Evolutionary conservation across 2,888 invertebrate species (phyloP).

Genomic region (Eilema depressum): DNA sequence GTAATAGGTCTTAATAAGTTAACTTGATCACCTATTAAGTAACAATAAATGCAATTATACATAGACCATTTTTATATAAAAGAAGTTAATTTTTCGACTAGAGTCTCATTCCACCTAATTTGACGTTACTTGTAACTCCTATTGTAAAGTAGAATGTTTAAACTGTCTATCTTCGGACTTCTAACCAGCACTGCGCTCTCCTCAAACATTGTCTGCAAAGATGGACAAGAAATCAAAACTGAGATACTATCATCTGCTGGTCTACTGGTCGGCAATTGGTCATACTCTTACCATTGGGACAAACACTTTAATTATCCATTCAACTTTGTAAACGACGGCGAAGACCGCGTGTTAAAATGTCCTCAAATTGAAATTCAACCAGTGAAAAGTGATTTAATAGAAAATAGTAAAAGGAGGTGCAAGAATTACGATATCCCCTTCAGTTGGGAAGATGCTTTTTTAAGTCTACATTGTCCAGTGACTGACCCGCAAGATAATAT

Average conservation of each 20-base stretch:
- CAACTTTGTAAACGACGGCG: background rate
- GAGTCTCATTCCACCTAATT: background rate
- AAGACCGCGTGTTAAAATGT: constrained; percentile 17
- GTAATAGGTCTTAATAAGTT: background rate
- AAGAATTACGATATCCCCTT: constrained; percentile 12
- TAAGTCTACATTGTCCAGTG: constrained; percentile 25
- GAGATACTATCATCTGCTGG: constrained; percentile 16
- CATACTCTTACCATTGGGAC: constrained; percentile 43
- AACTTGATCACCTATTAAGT: background rate
- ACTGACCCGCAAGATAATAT: constrained; percentile 23
- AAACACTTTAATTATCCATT: constrained; percentile 18
- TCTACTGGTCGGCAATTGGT: constrained; percentile 40
- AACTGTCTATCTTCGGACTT: constrained; percentile 18
- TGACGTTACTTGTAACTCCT: background rate
- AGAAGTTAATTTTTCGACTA: background rate
- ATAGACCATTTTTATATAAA: background rate
- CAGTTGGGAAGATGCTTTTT: constrained; percentile 35
- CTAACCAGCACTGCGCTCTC: constrained; percentile 20
- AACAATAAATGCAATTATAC: background rate
- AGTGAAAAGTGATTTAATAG: constrained; percentile 16
- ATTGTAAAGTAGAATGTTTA: constrained; percentile 21
- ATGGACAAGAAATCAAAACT: constrained; percentile 32
- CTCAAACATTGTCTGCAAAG: constrained; percentile 24
- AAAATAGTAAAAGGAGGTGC: constrained; percentile 27
- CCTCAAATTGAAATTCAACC: constrained; percentile 25